These are phyloP conservation scores for Phenganax subtilis DNA, from an alignment of 92 coral and sea anemone genomes.

Conservation along the genomic window DNA sequence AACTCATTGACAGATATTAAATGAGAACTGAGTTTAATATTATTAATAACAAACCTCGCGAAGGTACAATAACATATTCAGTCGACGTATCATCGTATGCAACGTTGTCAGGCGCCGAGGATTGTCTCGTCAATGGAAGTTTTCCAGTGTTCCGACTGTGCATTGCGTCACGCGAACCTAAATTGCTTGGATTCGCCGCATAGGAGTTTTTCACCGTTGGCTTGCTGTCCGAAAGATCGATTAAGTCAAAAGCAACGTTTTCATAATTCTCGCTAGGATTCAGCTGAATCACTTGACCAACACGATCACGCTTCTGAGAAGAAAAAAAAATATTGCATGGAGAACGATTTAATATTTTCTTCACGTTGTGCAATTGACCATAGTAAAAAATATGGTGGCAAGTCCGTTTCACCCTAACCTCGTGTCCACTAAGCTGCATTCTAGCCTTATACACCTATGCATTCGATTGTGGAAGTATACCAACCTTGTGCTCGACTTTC, in stretches of 20 bases:
- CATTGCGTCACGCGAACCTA: not conserved
- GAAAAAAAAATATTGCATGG: not conserved
- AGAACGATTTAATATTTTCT: too few relatives aligned
- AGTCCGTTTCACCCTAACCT: too few relatives aligned
- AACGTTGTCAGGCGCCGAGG: not conserved
- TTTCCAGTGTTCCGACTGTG: not conserved
- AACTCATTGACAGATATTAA: too few relatives aligned
- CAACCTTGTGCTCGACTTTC: not conserved
- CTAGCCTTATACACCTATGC: not conserved
- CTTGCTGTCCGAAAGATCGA: slow-evolving; percentile 22
- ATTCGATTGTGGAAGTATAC: not conserved
- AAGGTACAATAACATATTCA: not conserved
- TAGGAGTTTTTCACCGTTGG: not conserved
- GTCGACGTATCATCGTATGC: not conserved
- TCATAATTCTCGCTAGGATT: not conserved
- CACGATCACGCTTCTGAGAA: not conserved
- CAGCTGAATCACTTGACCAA: slow-evolving; percentile 13
- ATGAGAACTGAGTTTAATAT: too few relatives aligned
- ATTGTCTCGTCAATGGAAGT: not conserved
- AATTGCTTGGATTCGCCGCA: not conserved
- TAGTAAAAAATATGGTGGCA: too few relatives aligned
- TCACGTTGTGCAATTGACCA: too few relatives aligned
- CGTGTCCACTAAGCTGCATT: not conserved
- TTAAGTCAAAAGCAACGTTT: slow-evolving; percentile 29
- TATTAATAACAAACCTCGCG: not conserved